A percentile compares a stretch with the other conserved stretches of the same genome.
Conservation (phyloP, 1,140 invertebrate genomes). For the Adelges cooleyi region DNA sequence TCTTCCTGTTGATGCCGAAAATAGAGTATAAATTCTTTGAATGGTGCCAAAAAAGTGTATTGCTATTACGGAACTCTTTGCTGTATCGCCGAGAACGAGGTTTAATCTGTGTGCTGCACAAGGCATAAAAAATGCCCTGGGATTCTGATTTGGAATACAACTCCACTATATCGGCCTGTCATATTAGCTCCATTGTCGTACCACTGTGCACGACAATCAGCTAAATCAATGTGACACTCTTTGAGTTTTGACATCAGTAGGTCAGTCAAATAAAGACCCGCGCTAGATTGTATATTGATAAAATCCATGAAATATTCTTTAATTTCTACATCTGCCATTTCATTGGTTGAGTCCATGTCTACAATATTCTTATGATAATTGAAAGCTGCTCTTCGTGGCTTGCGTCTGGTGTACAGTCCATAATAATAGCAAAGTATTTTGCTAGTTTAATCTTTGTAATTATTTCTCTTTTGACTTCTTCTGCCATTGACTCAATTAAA, state of each 20-base stretch:
- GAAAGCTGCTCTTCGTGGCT: conserved; percentile 29
- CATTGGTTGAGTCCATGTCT: no score
- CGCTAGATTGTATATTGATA: conserved; percentile 8
- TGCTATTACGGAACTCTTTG: background rate
- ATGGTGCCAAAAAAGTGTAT: background rate
- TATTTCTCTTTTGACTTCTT: background rate
- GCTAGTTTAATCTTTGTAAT: conserved; percentile 4
- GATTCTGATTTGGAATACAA: background rate
- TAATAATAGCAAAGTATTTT: conserved; percentile 32
- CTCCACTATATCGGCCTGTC: background rate
- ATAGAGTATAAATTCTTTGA: background rate
- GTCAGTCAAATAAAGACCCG: conserved; percentile 20
- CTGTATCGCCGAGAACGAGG: background rate
- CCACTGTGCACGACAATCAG: background rate
- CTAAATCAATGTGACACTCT: background rate
- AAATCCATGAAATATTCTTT: conserved; percentile 19
- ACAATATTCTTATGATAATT: conserved; percentile 15
- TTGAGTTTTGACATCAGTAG: conserved; percentile 1
- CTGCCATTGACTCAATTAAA: background rate
- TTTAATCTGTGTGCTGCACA: background rate
- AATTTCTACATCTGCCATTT: no score
- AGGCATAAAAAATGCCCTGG: background rate
- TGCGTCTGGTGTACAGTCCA: conserved; percentile 29
- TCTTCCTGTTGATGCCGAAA: background rate
- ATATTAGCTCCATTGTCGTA: background rate